Conservation (phyloP, 1,140 invertebrate genomes). For the Scaptomyza pallida region DNA sequence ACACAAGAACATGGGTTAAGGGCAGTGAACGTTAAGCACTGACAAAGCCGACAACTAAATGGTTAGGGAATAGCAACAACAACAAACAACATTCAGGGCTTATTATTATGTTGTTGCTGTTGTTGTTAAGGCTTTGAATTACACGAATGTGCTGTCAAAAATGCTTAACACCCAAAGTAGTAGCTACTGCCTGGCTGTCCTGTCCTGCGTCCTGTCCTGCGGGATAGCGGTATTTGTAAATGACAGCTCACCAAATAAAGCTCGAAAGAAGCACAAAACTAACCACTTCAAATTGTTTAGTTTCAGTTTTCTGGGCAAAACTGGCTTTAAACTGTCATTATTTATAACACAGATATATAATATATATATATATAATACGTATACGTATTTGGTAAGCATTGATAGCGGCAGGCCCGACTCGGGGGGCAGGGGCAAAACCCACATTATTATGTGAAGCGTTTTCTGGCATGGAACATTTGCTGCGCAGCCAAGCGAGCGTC, state of each 20-base stretch:
- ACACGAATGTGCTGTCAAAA: slow-evolving; percentile 69
- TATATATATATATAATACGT: too few species aligned
- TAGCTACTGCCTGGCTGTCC: slow-evolving; percentile 1
- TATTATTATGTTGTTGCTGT: slow-evolving; percentile 2
- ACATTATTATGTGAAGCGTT: slow-evolving; percentile 62
- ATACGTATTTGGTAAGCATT: slow-evolving; percentile 54
- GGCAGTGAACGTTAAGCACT: slow-evolving; percentile 9
- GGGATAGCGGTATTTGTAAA: slow-evolving; percentile 25
- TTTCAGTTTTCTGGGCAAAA: slow-evolving; percentile 2
- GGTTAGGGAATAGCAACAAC: slow-evolving; percentile 25
- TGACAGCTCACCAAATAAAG: slow-evolving; percentile 55
- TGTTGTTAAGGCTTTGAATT: slow-evolving; percentile 51
- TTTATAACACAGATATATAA: slow-evolving; percentile 35
- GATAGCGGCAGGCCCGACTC: slow-evolving; percentile 15
- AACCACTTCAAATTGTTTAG: slow-evolving; percentile 23
- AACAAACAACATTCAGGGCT: slow-evolving; percentile 3
- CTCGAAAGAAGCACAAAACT: slow-evolving; percentile 8
- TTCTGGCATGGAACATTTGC: slow-evolving; percentile 71
- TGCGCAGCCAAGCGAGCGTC: slow-evolving; percentile 64
- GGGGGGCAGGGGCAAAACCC: neutral
- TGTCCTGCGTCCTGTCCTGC: slow-evolving; percentile 19
- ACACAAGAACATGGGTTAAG: neutral
- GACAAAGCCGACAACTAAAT: slow-evolving; percentile 39
- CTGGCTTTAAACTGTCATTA: slow-evolving; percentile 64
- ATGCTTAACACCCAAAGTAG: slow-evolving; percentile 55